phyloP scores from a whole-genome alignment of 2,113 vertebrate species.

The Stomatorhinus ivindoensis region DNA sequence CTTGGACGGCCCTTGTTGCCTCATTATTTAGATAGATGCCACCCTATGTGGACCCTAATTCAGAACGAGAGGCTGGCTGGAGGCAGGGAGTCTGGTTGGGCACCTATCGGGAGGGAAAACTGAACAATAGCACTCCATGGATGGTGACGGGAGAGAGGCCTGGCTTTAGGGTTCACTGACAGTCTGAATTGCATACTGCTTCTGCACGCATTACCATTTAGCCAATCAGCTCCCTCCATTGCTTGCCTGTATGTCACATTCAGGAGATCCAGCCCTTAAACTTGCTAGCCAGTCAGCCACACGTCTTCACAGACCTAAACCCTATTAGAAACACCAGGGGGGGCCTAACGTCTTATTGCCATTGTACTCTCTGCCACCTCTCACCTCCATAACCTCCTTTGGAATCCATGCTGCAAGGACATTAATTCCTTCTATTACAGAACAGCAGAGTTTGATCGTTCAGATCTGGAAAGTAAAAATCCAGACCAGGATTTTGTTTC shows the following conservation, averaged over 20 bases:
- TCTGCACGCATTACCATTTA: not conserved
- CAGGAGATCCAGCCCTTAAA: not conserved
- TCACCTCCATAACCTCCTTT: not conserved
- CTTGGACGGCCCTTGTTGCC: not conserved
- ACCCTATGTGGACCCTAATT: not conserved
- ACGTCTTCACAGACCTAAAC: not conserved
- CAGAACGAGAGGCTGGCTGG: not conserved
- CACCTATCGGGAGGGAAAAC: not conserved
- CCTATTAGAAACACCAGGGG: not conserved
- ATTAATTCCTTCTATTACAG: not conserved
- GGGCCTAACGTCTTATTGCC: not conserved
- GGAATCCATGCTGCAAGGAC: not conserved
- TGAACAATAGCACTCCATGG: not conserved
- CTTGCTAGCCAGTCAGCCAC: not conserved
- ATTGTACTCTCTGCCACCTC: not conserved
- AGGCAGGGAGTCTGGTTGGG: not conserved
- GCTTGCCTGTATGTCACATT: not conserved
- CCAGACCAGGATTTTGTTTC: not conserved
- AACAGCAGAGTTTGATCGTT: too few relatives aligned
- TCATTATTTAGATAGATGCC: not conserved
- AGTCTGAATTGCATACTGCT: not conserved
- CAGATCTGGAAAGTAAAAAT: not conserved
- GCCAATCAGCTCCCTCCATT: not conserved
- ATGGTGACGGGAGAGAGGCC: not conserved
- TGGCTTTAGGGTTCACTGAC: not conserved